Evolutionary conservation across 2,113 vertebrate species (phyloP).

Genomic region (Lagenorhynchus albirostris): DNA sequence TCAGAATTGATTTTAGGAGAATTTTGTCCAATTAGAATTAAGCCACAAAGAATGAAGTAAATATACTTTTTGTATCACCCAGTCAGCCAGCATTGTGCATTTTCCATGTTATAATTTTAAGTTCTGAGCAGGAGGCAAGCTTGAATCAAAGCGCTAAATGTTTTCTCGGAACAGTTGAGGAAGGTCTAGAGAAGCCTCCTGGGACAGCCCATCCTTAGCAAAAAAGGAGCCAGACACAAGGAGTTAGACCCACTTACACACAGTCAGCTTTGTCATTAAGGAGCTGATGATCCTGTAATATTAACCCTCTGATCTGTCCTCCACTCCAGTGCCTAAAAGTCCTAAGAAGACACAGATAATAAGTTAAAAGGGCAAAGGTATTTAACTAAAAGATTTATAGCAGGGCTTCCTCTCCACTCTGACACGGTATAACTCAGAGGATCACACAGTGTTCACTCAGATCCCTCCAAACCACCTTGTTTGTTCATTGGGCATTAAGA

Average conservation of each 20-base stretch:
- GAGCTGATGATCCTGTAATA: background rate
- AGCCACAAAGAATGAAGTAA: background rate
- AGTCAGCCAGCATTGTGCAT: background rate
- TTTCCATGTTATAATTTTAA: background rate
- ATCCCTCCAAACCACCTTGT: background rate
- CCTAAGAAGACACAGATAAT: background rate
- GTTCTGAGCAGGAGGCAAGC: background rate
- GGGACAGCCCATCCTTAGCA: background rate
- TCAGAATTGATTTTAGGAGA: background rate
- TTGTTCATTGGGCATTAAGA: background rate
- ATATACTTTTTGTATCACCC: background rate
- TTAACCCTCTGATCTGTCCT: background rate
- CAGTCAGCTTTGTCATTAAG: background rate
- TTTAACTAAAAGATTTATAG: background rate
- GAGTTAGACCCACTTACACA: background rate
- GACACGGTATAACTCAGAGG: background rate
- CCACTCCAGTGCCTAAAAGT: background rate
- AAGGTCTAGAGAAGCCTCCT: background rate
- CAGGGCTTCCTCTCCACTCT: background rate
- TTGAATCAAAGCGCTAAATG: background rate
- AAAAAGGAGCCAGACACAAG: background rate
- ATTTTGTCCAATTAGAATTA: background rate
- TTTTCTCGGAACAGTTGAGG: background rate
- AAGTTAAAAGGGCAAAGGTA: background rate
- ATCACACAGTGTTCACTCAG: background rate